These are phyloP conservation scores for Tinamus guttatus DNA, from an alignment of 2,113 vertebrate species.

Conservation along the genomic window DNA sequence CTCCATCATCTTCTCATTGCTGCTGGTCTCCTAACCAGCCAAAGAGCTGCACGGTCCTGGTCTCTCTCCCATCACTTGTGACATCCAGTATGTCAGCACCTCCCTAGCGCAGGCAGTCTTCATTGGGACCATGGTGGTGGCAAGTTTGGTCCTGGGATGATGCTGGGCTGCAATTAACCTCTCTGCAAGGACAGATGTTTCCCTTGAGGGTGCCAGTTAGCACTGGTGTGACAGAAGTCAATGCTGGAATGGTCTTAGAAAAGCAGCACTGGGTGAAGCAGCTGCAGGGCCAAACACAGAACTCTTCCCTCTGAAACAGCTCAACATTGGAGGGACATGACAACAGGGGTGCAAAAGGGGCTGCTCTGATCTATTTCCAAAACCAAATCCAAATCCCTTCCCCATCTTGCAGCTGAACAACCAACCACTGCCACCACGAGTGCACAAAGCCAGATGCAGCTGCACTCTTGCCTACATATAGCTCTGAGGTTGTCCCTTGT, in stretches of 20 bases:
- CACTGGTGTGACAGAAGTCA: not conserved
- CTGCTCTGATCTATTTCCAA: not conserved
- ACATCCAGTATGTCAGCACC: too few species aligned
- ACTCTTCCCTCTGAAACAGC: not conserved
- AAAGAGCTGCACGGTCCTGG: not conserved
- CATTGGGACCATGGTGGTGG: not conserved
- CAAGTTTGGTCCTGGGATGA: not conserved
- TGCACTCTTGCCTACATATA: accelerated
- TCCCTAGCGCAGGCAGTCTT: not conserved
- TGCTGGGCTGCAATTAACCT: accelerated
- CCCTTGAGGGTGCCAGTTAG: not conserved
- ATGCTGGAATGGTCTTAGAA: too few species aligned
- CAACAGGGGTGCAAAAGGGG: not conserved
- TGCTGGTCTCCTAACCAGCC: not conserved
- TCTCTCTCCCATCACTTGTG: not conserved
- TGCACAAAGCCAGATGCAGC: not conserved
- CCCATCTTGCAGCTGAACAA: too few species aligned
- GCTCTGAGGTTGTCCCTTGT: not conserved
- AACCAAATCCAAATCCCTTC: not conserved
- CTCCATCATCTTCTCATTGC: not conserved
- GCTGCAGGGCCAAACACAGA: not conserved
- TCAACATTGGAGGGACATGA: not conserved
- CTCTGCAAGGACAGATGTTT: not conserved
- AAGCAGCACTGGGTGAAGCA: not conserved
- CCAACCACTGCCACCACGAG: not conserved